A percentile compares a stretch with the other conserved stretches of the same genome.
phyloP scores from a whole-genome alignment of 2,888 invertebrate genomes.

The Lottia gigantea region DNA sequence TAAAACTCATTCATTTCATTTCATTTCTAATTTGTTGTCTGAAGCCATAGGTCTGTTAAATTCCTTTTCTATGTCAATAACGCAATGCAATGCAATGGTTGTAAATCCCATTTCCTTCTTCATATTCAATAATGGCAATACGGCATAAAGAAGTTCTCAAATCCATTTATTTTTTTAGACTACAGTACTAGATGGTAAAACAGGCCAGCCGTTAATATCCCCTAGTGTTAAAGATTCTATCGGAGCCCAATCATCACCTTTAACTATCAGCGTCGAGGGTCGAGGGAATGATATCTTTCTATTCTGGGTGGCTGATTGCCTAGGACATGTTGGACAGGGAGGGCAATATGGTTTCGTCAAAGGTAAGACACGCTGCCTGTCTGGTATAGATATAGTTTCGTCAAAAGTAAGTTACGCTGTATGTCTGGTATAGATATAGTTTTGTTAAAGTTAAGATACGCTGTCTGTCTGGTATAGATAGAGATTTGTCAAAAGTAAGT shows the following conservation, averaged over 20 bases:
- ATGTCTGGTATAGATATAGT: no score
- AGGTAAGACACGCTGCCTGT: conserved; percentile 51
- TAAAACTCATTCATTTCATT: no score
- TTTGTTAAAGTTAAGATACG: neutral
- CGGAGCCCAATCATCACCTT: conserved; percentile 71
- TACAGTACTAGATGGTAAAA: conserved; percentile 75
- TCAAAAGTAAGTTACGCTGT: no score
- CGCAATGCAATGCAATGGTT: neutral
- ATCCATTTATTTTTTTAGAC: no score
- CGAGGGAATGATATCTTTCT: conserved; percentile 81
- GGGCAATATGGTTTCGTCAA: conserved; percentile 67
- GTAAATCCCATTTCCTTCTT: neutral
- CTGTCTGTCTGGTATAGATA: no score
- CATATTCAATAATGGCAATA: no score
- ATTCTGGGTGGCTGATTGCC: conserved; percentile 81
- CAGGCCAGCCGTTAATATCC: conserved; percentile 74
- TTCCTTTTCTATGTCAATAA: neutral
- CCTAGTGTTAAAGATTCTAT: conserved; percentile 74
- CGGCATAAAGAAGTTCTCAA: no score
- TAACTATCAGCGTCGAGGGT: conserved; percentile 63
- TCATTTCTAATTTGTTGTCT: neutral
- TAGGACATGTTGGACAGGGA: conserved; percentile 68
- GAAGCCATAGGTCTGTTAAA: neutral
- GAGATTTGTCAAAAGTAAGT: no score
- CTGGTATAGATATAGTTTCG: no score